Evolutionary conservation across 2,888 invertebrate genomes (phyloP).

Genomic region (Sialis fuliginosa): DNA sequence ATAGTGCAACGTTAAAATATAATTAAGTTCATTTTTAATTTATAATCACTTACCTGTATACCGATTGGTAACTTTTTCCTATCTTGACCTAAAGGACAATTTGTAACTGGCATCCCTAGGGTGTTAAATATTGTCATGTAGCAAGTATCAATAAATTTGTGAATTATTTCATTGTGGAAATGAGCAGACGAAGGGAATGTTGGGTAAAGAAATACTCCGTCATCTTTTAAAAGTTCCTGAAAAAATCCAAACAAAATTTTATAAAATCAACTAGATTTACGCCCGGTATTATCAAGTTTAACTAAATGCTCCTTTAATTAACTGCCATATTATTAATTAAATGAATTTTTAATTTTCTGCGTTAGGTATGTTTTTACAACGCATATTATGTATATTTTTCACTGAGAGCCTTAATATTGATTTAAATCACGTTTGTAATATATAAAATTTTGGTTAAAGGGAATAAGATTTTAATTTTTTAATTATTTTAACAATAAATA

Average conservation of each 20-base stretch:
- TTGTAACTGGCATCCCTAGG: conserved; percentile 67
- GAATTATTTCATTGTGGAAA: conserved; percentile 45
- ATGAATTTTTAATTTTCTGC: too few relatives aligned
- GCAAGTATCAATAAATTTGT: conserved; percentile 50
- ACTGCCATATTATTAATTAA: too few relatives aligned
- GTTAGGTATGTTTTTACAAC: too few relatives aligned
- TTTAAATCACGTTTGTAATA: too few relatives aligned
- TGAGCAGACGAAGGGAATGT: conserved; percentile 46
- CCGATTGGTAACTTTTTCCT: conserved; percentile 58
- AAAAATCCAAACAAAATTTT: conserved; percentile 16
- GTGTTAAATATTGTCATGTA: conserved; percentile 72
- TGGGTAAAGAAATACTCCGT: conserved; percentile 54
- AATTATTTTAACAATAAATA: neutral
- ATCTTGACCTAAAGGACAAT: conserved; percentile 64
- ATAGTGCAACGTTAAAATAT: neutral
- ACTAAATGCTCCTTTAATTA: too few relatives aligned
- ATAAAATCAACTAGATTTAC: conserved; percentile 6
- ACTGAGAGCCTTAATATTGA: too few relatives aligned
- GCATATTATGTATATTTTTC: too few relatives aligned
- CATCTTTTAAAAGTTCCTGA: conserved; percentile 39
- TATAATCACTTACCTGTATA: conserved; percentile 27
- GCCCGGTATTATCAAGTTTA: too few relatives aligned
- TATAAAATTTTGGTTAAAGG: too few relatives aligned
- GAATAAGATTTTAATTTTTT: too few relatives aligned
- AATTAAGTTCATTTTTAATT: neutral